Base-by-base conservation (phyloP, 2,888 invertebrate species). In the Limnephilus rhombicus region DNA sequence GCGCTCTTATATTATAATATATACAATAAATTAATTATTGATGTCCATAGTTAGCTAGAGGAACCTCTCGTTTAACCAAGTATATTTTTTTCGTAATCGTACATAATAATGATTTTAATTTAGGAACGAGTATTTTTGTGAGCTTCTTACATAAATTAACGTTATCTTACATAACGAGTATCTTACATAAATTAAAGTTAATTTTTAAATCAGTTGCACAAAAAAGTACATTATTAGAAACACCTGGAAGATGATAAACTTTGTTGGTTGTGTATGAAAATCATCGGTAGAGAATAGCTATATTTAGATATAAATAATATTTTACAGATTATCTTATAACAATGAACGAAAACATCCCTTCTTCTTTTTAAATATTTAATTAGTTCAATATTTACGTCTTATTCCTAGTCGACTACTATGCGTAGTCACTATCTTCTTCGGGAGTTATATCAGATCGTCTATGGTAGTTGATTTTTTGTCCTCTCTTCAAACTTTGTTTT, bases 381-480 rank as follows among this genome's bases (percentile, higher is more conserved):
- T n/a, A n/a, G n/a, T n/a, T n/a, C n/a, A n/a, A n/a, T n/a, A n/a
- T n/a, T n/a, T n/a, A n/a, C n/a, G n/a, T n/a, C n/a, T n/a, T n/a
- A n/a, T n/a, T n/a, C n/a, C n/a, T n/a, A n/a, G n/a, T n/a, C 24
- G 68, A 18, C 68, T 7, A 1, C 24, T 68, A n/a, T 9, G 24
- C 41, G 37, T 83, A 88, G 4, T 91, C 80, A 45, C 87, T 31
- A 81, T 91, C 91, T 81, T 91, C 91, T 81, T 87, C 91, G 11
- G 91, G 87, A 87, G 80, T 91, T 24, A 91, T 91, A 81, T 91
- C 91, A 34, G 91, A 91, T 12, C 91, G 87, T 80, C 91, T 80
- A 34, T 91, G 87, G n/a, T 49, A 86, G 15, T 85, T 29, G 24
- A 29, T 45, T 86, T 45, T 34, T 83, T 34, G 24, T 24, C 37